Conservation (phyloP, 1,140 invertebrate species). For the Macrosteles quadrilineatus region DNA sequence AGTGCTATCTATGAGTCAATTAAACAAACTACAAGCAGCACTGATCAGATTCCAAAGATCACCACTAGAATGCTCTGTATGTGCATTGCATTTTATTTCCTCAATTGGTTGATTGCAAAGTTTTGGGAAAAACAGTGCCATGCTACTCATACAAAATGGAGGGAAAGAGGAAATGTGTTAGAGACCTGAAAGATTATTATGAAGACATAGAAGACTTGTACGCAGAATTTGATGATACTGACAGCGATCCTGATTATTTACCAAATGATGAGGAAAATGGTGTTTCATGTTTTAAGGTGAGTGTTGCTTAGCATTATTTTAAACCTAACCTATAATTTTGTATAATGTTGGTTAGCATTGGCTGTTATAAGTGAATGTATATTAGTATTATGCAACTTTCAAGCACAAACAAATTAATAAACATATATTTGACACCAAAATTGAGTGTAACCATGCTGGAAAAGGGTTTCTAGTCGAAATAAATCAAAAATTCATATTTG, state of each 20-base stretch:
- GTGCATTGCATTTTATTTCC: no score
- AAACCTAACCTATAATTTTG: background rate
- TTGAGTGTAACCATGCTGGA: background rate
- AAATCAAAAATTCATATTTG: no score
- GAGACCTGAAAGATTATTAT: background rate
- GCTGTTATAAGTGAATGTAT: background rate
- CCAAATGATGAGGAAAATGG: background rate
- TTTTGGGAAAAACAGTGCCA: constrained; percentile 18
- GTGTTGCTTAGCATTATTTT: background rate
- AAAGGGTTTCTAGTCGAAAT: no score
- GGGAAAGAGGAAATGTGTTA: background rate
- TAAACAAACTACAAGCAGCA: background rate
- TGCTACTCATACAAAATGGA: background rate
- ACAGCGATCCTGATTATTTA: background rate
- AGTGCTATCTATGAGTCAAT: background rate
- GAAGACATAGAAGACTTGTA: background rate
- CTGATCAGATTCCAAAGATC: background rate
- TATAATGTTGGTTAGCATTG: background rate
- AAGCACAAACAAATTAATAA: background rate
- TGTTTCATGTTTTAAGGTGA: constrained; percentile 7
- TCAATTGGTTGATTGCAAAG: background rate
- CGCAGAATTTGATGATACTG: background rate
- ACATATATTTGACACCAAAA: background rate
- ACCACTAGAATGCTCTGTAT: no score
- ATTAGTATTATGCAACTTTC: background rate